These are phyloP conservation scores for Acleris holmiana DNA, from an alignment of 2,888 invertebrate species.

Conservation along the genomic window DNA sequence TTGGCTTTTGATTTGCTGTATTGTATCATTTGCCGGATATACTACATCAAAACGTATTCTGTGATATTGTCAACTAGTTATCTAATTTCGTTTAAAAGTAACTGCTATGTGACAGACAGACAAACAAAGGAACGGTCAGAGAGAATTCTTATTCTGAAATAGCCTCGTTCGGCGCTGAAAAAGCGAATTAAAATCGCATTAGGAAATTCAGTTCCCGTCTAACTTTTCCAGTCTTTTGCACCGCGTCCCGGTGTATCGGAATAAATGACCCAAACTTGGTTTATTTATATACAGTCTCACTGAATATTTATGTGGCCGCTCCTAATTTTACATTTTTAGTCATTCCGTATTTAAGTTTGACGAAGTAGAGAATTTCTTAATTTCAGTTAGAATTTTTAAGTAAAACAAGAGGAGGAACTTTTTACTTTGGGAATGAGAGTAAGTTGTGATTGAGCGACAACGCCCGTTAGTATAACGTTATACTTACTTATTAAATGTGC, in stretches of 20 bases:
- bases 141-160: constrained; percentile 79
- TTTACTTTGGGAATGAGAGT: constrained; percentile 28
- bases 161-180: constrained; percentile 74
- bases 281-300: constrained; percentile 78
- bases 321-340: constrained; percentile 72
- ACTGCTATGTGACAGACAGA: too few relatives aligned
- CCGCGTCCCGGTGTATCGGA: constrained; percentile 80
- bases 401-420: constrained; percentile 46
- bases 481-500: not conserved
- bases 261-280: constrained; percentile 82
- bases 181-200: constrained; percentile 84
- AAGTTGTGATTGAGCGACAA: constrained; percentile 40
- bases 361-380: constrained; percentile 36
- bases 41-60: too few relatives aligned
- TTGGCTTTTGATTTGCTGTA: too few relatives aligned
- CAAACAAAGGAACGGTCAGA: too few relatives aligned
- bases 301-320: constrained; percentile 79
- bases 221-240: constrained; percentile 79
- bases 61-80: too few relatives aligned
- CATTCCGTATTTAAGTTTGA: constrained; percentile 57
- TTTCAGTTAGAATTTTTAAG: constrained; percentile 39
- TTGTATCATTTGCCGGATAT: too few relatives aligned
- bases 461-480: constrained; percentile 20
- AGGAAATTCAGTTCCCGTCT: constrained; percentile 80
- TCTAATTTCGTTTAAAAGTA: too few relatives aligned